Conservation (phyloP, 1,140 invertebrate species). For the Ceratoteleas bidentatus region DNA sequence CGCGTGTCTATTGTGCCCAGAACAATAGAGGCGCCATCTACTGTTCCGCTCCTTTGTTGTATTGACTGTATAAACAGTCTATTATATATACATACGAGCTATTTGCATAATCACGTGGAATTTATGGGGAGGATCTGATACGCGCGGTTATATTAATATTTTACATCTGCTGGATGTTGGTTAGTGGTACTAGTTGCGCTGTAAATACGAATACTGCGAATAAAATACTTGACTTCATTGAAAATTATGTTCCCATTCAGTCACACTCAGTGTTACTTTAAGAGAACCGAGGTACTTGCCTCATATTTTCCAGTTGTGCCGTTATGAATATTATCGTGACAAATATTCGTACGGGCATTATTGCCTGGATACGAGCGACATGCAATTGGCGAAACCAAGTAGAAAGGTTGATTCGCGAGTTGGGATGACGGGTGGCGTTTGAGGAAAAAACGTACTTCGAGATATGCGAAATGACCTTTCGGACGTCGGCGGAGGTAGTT, state of each 20-base stretch:
- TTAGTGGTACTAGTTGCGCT: constrained; percentile 25
- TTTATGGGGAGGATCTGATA: constrained; percentile 53
- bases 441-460: too few relatives aligned
- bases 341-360: background rate
- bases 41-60: constrained; percentile 49
- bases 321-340: background rate
- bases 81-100: constrained; percentile 48
- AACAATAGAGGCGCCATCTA: constrained; percentile 56
- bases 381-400: too few relatives aligned
- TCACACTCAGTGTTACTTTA: constrained; percentile 15
- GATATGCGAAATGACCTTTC: too few relatives aligned
- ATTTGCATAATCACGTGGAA: constrained; percentile 56
- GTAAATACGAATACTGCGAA: constrained; percentile 30
- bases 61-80: constrained; percentile 51
- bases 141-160: constrained; percentile 50
- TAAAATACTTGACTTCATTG: constrained; percentile 28
- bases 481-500: too few relatives aligned
- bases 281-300: constrained; percentile 3
- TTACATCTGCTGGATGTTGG: constrained; percentile 35
- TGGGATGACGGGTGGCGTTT: too few relatives aligned
- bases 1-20: constrained; percentile 42
- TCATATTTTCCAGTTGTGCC: constrained; percentile 9
- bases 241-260: constrained; percentile 23
- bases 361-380: background rate
- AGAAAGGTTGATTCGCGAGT: too few relatives aligned